Conservation (phyloP, 2,888 invertebrate genomes). For the Protula sp. region DNA sequence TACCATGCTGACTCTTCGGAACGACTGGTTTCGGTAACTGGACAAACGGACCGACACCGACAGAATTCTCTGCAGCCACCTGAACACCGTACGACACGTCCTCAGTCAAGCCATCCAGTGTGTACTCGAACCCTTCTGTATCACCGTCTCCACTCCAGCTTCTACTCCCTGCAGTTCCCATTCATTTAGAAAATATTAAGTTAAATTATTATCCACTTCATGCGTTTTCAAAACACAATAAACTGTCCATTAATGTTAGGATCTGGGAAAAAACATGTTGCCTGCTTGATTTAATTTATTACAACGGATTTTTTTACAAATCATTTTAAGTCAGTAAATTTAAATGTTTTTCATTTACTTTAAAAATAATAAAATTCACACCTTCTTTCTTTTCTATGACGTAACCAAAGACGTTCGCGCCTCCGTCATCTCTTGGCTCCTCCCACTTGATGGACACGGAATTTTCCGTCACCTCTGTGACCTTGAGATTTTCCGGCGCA, state of each 20-base stretch:
- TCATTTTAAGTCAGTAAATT: too few species aligned
- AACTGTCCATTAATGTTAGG: too few species aligned
- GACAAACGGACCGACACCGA: slow-evolving; percentile 65
- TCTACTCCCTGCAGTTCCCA: too few species aligned
- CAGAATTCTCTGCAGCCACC: slow-evolving; percentile 55
- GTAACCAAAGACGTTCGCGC: slow-evolving; percentile 29
- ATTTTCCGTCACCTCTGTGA: slow-evolving; percentile 18
- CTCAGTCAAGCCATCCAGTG: slow-evolving; percentile 9
- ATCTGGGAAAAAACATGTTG: too few species aligned
- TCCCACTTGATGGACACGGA: slow-evolving; percentile 61
- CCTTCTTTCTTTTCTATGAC: slow-evolving; percentile 26
- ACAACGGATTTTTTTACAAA: too few species aligned
- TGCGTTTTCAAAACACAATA: too few species aligned
- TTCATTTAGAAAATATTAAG: too few species aligned
- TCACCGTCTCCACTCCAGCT: slow-evolving; percentile 6
- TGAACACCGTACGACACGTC: slow-evolving; percentile 15
- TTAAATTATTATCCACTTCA: too few species aligned
- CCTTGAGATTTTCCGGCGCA: slow-evolving; percentile 25
- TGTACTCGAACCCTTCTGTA: slow-evolving; percentile 8
- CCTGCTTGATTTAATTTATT: too few species aligned
- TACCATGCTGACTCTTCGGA: slow-evolving; percentile 22
- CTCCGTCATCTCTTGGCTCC: slow-evolving; percentile 20
- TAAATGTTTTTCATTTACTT: too few species aligned
- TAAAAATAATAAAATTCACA: too few species aligned
- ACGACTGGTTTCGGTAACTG: slow-evolving; percentile 40